These are phyloP conservation scores for Centropus unirufus DNA, from an alignment of 2,113 vertebrate genomes.

Conservation along the genomic window DNA sequence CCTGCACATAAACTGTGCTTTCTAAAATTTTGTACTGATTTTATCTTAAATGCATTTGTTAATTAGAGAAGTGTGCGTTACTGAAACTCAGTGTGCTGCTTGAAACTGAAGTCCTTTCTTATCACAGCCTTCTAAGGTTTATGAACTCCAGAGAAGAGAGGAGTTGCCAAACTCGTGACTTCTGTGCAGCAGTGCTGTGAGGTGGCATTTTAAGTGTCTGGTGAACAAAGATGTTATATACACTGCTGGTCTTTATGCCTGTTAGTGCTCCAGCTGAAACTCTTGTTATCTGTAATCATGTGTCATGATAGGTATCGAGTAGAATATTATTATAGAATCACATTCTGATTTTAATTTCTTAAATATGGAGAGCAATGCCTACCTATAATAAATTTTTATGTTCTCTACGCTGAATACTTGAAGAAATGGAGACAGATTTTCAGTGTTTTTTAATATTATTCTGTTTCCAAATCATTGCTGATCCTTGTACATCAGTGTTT, in stretches of 20 bases:
- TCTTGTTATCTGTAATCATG: neutral
- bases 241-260: accelerated
- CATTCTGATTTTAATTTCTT: neutral
- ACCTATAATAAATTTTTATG: neutral
- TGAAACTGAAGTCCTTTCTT: neutral
- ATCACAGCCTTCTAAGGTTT: neutral
- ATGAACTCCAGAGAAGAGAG: neutral
- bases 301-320: neutral
- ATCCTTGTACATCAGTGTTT: neutral
- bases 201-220: neutral
- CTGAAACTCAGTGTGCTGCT: neutral
- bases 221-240: neutral
- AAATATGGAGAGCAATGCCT: neutral
- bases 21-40: neutral
- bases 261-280: neutral
- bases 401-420: neutral
- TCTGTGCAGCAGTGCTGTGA: neutral
- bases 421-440: neutral
- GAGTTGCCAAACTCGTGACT: neutral
- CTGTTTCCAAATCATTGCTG: neutral
- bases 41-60: neutral
- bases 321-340: too few species aligned
- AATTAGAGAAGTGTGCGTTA: neutral
- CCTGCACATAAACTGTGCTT: neutral
- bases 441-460: neutral